Evolutionary conservation across 1,140 invertebrate species (phyloP).

Genomic region (Nasonia vitripennis): DNA sequence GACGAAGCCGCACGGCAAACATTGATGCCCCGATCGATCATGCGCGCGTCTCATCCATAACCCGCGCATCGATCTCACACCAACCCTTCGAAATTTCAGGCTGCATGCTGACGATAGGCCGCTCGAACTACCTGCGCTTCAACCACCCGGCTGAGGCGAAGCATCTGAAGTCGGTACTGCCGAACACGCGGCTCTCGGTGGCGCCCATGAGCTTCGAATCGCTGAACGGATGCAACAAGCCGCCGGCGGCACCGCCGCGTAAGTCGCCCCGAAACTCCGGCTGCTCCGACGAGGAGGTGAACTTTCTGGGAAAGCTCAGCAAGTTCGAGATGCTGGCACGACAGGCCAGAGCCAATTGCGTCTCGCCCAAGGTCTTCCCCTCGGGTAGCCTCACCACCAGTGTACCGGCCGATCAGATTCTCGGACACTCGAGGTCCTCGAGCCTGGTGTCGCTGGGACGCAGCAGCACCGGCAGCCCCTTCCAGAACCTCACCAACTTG

Average conservation of each 20-base stretch:
- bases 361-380: slow-evolving; percentile 87
- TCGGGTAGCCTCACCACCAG: slow-evolving; percentile 85
- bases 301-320: slow-evolving; percentile 70
- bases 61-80: too few relatives aligned
- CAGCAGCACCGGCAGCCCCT: slow-evolving; percentile 55
- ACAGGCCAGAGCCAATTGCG: slow-evolving; percentile 66
- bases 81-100: slow-evolving; percentile 72
- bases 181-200: slow-evolving; percentile 86
- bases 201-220: slow-evolving; percentile 78
- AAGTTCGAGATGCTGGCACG: slow-evolving; percentile 73
- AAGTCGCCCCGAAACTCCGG: slow-evolving; percentile 73
- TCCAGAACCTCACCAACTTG: slow-evolving; percentile 68
- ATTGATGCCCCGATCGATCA: neutral
- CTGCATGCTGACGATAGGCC: slow-evolving; percentile 90
- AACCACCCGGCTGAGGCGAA: slow-evolving; percentile 92
- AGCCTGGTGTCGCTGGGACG: slow-evolving; percentile 66
- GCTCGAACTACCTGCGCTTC: slow-evolving; percentile 91
- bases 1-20: too few relatives aligned
- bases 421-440: slow-evolving; percentile 71
- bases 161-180: slow-evolving; percentile 87
- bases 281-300: slow-evolving; percentile 75
- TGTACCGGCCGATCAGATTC: slow-evolving; percentile 86
- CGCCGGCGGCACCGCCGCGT: slow-evolving; percentile 73
- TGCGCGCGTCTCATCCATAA: too few relatives aligned
- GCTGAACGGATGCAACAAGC: slow-evolving; percentile 54